Base-by-base conservation (phyloP, 2,888 invertebrate species). In the Papilio gigon region DNA sequence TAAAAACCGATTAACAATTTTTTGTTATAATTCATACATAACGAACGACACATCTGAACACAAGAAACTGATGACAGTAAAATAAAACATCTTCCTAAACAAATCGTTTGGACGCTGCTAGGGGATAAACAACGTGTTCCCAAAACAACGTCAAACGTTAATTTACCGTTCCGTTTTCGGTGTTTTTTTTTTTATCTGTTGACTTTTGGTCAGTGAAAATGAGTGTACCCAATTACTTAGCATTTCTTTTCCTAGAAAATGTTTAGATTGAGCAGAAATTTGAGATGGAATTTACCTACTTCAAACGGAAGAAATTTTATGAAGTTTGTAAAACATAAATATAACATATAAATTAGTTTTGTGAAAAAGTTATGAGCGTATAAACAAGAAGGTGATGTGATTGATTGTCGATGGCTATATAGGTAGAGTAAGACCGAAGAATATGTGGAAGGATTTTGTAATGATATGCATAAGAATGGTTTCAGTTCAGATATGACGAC, bases 111-210 rank as follows among this genome's bases (percentile, higher is more conserved):
- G 30, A 14, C 30, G 53, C 30, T 30, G 14, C 27, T 9, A 17
- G 17, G 53, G n/a, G n/a, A 27, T 53, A 27, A 11, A 30, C n/a
- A 30, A 30, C 27, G 27, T 56, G 53, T 17, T 56, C 30, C 6
- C 17, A 50, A 50, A 50, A 50, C 9, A 27, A 27, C n/a, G 53
- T 56, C 30, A 56, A 56, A 56, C 30, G 53, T 56, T 56, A 56
- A 56, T 30, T 56, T 56, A 56, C 30, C 53, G 30, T 56, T 56
- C 53, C 30, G 53, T 56, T 27, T 27, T 30, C 27, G n/a, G 27
- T 50, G 27, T 50, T 22, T 50, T 27, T 50, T 22, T 50, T 27
- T 56, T 56, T 30, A 27, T 30, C 53, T 56, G n/a, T 56, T n/a
- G n/a, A 30, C 30, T 27, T 56, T 30, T 56, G 53, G 53, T 56